A percentile compares a stretch with the other conserved stretches of the same genome.
phyloP scores from a whole-genome alignment of 2,797 vertebrate genomes.

The Rhynchonycteris naso region DNA sequence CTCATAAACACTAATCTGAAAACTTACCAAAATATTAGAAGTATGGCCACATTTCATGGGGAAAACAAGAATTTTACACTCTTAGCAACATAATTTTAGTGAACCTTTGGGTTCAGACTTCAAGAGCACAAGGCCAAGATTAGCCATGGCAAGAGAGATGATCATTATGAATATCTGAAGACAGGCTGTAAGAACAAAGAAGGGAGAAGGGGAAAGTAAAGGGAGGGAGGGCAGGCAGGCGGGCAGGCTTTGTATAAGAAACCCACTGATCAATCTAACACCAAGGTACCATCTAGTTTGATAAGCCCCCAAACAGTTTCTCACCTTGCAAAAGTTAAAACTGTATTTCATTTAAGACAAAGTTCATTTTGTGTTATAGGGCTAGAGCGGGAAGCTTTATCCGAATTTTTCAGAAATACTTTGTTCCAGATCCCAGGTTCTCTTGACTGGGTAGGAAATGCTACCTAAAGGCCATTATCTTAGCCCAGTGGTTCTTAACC shows the following conservation, averaged over 20 bases:
- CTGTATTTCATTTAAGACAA: not conserved
- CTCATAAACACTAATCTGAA: not conserved
- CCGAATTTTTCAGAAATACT: constrained; percentile 20
- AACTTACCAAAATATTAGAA: constrained; percentile 20
- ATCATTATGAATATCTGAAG: not conserved
- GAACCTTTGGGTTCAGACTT: constrained; percentile 18
- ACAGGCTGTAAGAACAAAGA: not conserved
- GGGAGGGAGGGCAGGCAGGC: not conserved
- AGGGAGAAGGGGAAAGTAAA: not conserved
- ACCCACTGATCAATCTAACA: not conserved
- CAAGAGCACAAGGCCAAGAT: constrained; percentile 6
- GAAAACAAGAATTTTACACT: not conserved
- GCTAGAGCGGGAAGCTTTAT: not conserved
- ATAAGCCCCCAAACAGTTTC: not conserved
- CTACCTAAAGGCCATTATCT: constrained; percentile 42
- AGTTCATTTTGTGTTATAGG: constrained; percentile 21
- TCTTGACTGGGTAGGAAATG: constrained; percentile 50
- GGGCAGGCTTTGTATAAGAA: not conserved
- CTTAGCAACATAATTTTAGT: not conserved
- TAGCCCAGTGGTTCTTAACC: too few species aligned
- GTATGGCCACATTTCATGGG: not conserved
- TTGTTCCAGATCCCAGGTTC: constrained; percentile 34
- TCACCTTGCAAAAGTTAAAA: constrained; percentile 47
- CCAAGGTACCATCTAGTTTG: not conserved
- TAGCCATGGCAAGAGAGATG: not conserved